Evolutionary conservation across 2,113 vertebrate genomes (phyloP).

Genomic region (Chaetodon auriga): DNA sequence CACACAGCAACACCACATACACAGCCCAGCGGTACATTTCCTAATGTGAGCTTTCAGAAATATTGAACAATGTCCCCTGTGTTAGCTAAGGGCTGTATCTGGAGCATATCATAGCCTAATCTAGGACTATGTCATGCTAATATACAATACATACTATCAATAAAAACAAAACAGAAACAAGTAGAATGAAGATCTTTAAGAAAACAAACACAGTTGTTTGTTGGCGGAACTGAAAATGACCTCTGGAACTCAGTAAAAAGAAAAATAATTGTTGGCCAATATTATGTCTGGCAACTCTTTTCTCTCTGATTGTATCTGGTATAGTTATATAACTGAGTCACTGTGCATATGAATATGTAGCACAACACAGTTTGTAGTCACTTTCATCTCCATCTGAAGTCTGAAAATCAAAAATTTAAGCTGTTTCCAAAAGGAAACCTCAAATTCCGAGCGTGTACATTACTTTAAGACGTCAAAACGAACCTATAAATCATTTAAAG

Average conservation of each 20-base stretch:
- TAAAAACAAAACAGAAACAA: neutral
- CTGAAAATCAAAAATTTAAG: neutral
- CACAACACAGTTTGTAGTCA: neutral
- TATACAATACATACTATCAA: neutral
- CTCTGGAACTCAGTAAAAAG: neutral
- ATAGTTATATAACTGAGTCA: neutral
- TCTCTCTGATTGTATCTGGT: neutral
- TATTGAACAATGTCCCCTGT: neutral
- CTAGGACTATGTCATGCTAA: neutral
- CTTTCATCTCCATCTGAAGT: neutral
- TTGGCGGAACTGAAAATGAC: no score
- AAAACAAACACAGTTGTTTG: neutral
- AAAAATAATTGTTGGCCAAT: neutral
- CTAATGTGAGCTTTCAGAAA: neutral
- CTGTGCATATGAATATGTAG: neutral
- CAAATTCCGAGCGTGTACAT: neutral
- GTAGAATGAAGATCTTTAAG: neutral
- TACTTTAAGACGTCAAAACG: neutral
- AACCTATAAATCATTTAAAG: neutral
- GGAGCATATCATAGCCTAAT: neutral
- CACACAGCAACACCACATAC: slow-evolving; percentile 1
- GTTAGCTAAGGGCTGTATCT: neutral
- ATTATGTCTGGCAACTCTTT: neutral
- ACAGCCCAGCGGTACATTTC: neutral
- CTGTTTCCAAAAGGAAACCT: neutral